Evolutionary conservation across 2,113 vertebrate genomes (phyloP).

Genomic region (Xiphorhynchus elegans): DNA sequence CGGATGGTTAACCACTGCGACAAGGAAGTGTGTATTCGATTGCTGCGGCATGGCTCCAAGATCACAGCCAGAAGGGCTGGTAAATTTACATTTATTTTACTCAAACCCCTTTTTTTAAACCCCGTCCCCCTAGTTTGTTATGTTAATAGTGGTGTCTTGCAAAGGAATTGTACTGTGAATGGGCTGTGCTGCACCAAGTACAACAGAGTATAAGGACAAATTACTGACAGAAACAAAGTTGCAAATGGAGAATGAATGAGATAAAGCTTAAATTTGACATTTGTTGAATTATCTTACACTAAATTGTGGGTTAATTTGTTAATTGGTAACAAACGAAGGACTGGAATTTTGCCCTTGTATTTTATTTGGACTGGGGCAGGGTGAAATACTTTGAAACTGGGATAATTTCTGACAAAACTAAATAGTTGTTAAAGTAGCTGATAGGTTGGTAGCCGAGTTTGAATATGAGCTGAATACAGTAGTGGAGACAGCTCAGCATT

Average conservation of each 20-base stretch:
- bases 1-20: slow-evolving; percentile 92
- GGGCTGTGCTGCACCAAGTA: background rate
- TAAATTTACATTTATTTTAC: slow-evolving; percentile 63
- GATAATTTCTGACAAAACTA: background rate
- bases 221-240: background rate
- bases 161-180: background rate
- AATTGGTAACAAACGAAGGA: background rate
- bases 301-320: background rate
- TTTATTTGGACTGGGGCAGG: background rate
- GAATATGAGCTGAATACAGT: background rate
- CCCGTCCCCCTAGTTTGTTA: background rate
- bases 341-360: background rate
- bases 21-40: slow-evolving; percentile 87
- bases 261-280: background rate
- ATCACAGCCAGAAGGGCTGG: slow-evolving; percentile 81
- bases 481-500: background rate
- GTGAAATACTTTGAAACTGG: background rate
- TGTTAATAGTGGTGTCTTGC: background rate
- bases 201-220: background rate
- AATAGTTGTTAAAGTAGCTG: background rate
- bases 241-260: background rate
- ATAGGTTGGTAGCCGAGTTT: background rate
- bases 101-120: background rate
- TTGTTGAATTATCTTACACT: background rate
- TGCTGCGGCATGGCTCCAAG: slow-evolving; percentile 85